Evolutionary conservation across 2,113 vertebrate species (phyloP).

Genomic region (Stigmatopora nigra): DNA sequence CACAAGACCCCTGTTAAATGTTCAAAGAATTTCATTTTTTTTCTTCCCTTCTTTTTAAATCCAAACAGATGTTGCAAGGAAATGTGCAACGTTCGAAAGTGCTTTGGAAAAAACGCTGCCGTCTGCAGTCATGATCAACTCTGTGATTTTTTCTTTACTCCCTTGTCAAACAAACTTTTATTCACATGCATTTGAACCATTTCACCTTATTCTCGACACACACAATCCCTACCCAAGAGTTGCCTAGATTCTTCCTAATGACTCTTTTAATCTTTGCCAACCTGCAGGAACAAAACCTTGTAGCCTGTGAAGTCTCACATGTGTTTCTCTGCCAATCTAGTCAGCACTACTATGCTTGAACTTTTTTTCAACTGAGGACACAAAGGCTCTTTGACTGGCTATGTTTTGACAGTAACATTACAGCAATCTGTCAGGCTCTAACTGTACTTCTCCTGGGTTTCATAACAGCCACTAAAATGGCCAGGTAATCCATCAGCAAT

Average conservation of each 20-base stretch:
- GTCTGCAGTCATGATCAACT: not conserved
- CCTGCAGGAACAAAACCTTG: constrained; percentile 23
- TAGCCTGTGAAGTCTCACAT: constrained; percentile 30
- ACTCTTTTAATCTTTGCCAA: constrained; percentile 17
- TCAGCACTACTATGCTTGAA: constrained; percentile 32
- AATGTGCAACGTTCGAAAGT: constrained; percentile 18
- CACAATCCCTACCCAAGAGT: not conserved
- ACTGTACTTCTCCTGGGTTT: constrained; percentile 15
- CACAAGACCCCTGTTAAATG: constrained; percentile 41
- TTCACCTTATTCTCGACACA: not conserved
- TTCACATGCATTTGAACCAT: constrained; percentile 3
- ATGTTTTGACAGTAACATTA: constrained; percentile 61
- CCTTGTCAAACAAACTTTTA: constrained; percentile 1
- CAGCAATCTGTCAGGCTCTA: constrained; percentile 33
- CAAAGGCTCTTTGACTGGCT: constrained; percentile 58
- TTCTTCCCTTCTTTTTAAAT: constrained; percentile 29
- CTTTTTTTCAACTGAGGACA: constrained; percentile 40
- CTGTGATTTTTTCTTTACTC: rapidly evolving
- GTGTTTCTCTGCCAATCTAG: constrained; percentile 34
- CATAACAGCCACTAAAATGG: constrained; percentile 20
- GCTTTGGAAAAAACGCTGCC: constrained; percentile 13
- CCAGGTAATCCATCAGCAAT: constrained; percentile 42
- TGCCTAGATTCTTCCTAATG: constrained; percentile 10
- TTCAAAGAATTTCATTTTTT: constrained; percentile 37
- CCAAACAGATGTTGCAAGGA: constrained; percentile 47